phyloP scores from a whole-genome alignment of 1,140 invertebrate genomes.

The Drosophila carrolli region DNA sequence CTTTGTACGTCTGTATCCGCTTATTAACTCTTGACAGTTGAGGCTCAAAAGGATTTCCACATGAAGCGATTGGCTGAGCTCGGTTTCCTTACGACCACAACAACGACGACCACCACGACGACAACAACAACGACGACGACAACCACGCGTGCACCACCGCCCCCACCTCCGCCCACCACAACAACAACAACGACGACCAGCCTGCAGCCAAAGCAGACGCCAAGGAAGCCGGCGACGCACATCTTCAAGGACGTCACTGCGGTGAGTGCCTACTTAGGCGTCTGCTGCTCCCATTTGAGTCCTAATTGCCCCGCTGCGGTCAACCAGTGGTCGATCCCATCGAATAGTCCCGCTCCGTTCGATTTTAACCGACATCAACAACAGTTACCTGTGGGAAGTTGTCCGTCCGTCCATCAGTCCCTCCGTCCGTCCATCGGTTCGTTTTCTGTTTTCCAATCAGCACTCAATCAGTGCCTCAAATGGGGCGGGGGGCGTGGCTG shows the following conservation, averaged over 20 bases:
- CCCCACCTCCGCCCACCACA: constrained; percentile 66
- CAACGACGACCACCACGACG: constrained; percentile 84
- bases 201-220: constrained; percentile 69
- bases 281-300: constrained; percentile 34
- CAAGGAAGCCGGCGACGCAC: constrained; percentile 72
- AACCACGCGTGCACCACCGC: constrained; percentile 68
- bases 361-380: constrained; percentile 59
- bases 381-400: constrained; percentile 33
- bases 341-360: constrained; percentile 9
- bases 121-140: constrained; percentile 80
- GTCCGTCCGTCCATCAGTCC: not conserved
- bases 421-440: constrained; percentile 37
- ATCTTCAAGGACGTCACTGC: constrained; percentile 65
- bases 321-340: constrained; percentile 27
- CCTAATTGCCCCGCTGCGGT: constrained; percentile 54
- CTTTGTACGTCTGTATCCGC: not conserved
- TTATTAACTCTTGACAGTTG: constrained; percentile 87
- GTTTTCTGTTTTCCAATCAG: constrained; percentile 75
- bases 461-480: constrained; percentile 73
- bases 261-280: constrained; percentile 52
- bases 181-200: constrained; percentile 73
- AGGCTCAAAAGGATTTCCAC: constrained; percentile 95
- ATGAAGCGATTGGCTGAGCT: constrained; percentile 87
- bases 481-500: constrained; percentile 27
- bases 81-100: constrained; percentile 85